These are phyloP conservation scores for Nylanderia fulva DNA, from an alignment of 1,140 invertebrate genomes.

Conservation along the genomic window DNA sequence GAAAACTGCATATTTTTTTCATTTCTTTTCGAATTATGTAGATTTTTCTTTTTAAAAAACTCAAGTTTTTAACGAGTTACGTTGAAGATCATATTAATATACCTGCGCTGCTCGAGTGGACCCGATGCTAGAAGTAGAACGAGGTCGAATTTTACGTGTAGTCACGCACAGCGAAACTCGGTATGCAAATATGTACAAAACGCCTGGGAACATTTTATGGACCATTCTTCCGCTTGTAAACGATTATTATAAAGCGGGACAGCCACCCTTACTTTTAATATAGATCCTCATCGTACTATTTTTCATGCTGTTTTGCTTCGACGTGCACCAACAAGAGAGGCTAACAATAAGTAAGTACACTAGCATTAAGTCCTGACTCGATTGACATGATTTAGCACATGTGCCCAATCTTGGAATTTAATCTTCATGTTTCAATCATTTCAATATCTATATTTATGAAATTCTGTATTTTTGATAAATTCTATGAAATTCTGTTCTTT, in stretches of 20 bases:
- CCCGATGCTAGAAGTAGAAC: constrained; percentile 40
- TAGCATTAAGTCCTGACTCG: neutral
- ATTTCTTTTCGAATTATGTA: neutral
- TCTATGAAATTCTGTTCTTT: neutral
- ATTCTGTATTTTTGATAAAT: neutral
- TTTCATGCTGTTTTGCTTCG: neutral
- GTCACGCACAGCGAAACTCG: constrained; percentile 65
- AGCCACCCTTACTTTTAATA: too few relatives aligned
- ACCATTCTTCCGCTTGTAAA: constrained; percentile 65
- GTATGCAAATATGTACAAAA: constrained; percentile 79
- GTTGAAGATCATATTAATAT: neutral
- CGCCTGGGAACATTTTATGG: constrained; percentile 65
- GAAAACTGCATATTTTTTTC: neutral
- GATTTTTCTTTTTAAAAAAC: constrained; percentile 7
- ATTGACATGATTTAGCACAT: neutral
- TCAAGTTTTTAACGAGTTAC: constrained; percentile 2
- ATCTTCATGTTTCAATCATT: neutral
- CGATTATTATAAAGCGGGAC: constrained; percentile 11
- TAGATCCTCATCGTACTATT: constrained; percentile 9
- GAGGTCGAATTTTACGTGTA: constrained; percentile 75
- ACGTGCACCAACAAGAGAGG: neutral
- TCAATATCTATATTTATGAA: too few relatives aligned
- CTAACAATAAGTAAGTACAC: neutral
- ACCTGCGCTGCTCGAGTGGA: neutral
- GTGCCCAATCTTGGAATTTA: neutral